A percentile compares a stretch with the other conserved stretches of the same genome.
phyloP scores from a whole-genome alignment of 2,113 vertebrate species.

The Ammodytes marinus region DNA sequence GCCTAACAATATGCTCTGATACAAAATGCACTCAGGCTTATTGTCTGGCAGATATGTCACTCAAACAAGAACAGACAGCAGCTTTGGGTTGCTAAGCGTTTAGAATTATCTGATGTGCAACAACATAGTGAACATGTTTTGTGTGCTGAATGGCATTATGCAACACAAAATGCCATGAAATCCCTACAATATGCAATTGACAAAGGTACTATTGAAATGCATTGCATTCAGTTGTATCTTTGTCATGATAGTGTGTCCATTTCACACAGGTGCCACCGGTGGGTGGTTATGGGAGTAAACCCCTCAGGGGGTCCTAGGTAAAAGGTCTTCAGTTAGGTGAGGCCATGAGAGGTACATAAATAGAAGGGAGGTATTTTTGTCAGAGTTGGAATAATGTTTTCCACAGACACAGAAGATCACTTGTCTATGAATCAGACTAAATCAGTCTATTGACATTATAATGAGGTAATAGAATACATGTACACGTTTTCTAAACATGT shows the following conservation, averaged over 20 bases:
- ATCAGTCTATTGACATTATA: slow-evolving; percentile 29
- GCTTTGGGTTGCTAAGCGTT: slow-evolving; percentile 36
- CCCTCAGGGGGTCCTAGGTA: slow-evolving; percentile 11
- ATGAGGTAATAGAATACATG: slow-evolving; percentile 15
- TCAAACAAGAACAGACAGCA: slow-evolving; percentile 41
- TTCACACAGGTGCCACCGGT: slow-evolving; percentile 24
- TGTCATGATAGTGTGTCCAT: slow-evolving; percentile 21
- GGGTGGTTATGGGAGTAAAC: slow-evolving; percentile 10
- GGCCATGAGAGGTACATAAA: slow-evolving; percentile 21
- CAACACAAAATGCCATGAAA: neutral
- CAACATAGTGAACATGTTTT: slow-evolving; percentile 28
- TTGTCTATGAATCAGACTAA: slow-evolving; percentile 6
- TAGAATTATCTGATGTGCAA: slow-evolving; percentile 36
- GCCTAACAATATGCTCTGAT: slow-evolving; percentile 53
- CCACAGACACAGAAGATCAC: slow-evolving; percentile 32
- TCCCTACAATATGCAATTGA: neutral
- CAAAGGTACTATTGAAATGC: slow-evolving; percentile 1
- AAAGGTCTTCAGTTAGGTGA: slow-evolving; percentile 40
- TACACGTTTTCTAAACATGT: slow-evolving; percentile 16
- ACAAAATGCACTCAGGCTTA: slow-evolving; percentile 43
- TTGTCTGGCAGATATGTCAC: slow-evolving; percentile 58
- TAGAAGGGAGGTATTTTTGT: slow-evolving; percentile 33
- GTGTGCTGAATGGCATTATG: neutral
- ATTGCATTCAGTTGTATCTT: slow-evolving; percentile 6
- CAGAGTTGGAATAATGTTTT: slow-evolving; percentile 16